phyloP scores from a whole-genome alignment of 2,888 invertebrate species.

The Calameuta filiformis region DNA sequence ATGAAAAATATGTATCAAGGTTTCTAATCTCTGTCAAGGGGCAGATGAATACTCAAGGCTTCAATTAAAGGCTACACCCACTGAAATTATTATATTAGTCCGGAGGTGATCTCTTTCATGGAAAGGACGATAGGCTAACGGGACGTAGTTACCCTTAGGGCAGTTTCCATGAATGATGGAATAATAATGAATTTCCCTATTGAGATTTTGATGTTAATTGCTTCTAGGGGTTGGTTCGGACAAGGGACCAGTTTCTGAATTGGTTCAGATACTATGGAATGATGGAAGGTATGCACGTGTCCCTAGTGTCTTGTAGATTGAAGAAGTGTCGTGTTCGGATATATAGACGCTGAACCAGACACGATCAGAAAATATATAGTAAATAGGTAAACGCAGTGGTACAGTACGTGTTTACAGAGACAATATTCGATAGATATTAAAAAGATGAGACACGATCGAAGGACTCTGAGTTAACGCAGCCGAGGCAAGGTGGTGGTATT shows the following conservation, averaged over 20 bases:
- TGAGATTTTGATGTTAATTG: neutral
- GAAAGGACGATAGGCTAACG: neutral
- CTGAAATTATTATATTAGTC: neutral
- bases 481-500: neutral
- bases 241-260: neutral
- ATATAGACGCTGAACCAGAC: neutral
- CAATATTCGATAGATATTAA: neutral
- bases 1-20: neutral
- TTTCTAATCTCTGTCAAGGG: neutral
- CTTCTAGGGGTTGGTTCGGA: neutral
- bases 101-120: neutral
- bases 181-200: neutral
- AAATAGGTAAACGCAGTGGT: neutral
- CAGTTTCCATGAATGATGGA: neutral
- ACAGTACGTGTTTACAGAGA: neutral
- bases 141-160: neutral
- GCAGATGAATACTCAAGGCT: neutral
- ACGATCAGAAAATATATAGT: neutral
- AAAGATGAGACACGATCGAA: neutral
- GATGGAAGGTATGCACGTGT: neutral
- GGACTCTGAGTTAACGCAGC: neutral
- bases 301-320: neutral
- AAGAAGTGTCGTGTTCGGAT: neutral
- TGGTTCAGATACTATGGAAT: neutral
- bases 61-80: neutral